Percentiles rank a stretch among this genome's conserved stretches.
phyloP scores from a whole-genome alignment of 2,797 vertebrate species.

The Hirundo rustica region DNA sequence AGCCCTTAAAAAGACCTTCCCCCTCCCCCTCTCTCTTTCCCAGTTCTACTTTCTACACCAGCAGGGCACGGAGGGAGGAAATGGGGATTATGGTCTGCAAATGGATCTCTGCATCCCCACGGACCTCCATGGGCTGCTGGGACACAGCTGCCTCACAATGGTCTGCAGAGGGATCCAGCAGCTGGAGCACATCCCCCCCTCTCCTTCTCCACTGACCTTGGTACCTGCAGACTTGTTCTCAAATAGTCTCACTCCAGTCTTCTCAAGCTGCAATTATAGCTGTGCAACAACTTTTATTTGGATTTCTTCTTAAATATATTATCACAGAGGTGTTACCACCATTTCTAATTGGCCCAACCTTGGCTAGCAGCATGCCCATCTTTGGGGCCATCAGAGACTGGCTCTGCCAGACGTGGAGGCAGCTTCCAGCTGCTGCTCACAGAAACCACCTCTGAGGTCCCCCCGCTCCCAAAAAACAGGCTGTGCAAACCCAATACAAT shows the following conservation, averaged over 20 bases:
- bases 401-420: not conserved
- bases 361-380: accelerated
- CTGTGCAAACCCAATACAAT: not conserved
- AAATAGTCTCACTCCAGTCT: accelerated
- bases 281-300: not conserved
- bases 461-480: not conserved
- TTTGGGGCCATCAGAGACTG: not conserved
- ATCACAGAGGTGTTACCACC: not conserved
- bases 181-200: not conserved
- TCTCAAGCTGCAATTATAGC: not conserved
- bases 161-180: not conserved
- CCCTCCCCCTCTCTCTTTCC: not conserved
- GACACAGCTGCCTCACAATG: not conserved
- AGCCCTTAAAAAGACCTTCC: not conserved
- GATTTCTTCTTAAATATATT: not conserved
- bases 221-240: not conserved
- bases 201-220: not conserved
- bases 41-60: not conserved
- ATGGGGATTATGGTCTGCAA: not conserved
- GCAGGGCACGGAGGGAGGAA: not conserved
- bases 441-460: not conserved
- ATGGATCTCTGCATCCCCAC: not conserved
- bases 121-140: not conserved
- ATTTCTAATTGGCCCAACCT: not conserved
- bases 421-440: not conserved